A percentile compares a stretch with the other conserved stretches of the same genome.
These are phyloP conservation scores for Sminthopsis crassicaudata DNA, from an alignment of 2,113 vertebrate species.

Conservation along the genomic window DNA sequence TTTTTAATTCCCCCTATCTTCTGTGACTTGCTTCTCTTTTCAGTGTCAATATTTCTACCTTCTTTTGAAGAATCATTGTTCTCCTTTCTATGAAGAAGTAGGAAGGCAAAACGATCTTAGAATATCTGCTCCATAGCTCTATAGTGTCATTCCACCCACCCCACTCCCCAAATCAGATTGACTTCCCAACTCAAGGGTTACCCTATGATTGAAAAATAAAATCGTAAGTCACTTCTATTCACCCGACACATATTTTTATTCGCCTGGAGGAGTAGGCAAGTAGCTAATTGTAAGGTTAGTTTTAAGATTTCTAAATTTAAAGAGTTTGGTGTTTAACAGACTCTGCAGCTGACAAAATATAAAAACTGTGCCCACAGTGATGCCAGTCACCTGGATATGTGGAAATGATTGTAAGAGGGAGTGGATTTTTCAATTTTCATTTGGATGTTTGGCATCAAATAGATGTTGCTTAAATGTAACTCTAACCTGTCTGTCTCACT, in stretches of 20 bases:
- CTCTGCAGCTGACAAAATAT: conserved; percentile 5
- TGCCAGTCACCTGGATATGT: neutral
- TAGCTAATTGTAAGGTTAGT: neutral
- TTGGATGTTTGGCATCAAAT: neutral
- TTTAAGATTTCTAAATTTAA: neutral
- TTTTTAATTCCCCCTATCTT: neutral
- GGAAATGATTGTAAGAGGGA: neutral
- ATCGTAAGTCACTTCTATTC: neutral
- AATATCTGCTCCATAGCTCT: no score
- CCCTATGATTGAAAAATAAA: neutral
- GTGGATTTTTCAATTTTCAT: neutral
- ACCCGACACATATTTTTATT: neutral
- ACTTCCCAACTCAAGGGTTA: neutral
- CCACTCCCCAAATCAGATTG: no score
- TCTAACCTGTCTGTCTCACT: neutral
- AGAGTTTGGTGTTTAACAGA: neutral
- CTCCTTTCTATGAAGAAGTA: neutral
- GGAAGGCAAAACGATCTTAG: neutral
- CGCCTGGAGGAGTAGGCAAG: neutral
- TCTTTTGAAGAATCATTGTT: neutral
- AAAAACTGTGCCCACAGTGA: neutral
- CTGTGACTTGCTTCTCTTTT: neutral
- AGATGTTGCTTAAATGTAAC: neutral
- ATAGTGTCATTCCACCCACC: no score
- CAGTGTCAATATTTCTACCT: neutral